Evolutionary conservation across 2,888 invertebrate genomes (phyloP).

Genomic region (Chymomyza amoena): DNA sequence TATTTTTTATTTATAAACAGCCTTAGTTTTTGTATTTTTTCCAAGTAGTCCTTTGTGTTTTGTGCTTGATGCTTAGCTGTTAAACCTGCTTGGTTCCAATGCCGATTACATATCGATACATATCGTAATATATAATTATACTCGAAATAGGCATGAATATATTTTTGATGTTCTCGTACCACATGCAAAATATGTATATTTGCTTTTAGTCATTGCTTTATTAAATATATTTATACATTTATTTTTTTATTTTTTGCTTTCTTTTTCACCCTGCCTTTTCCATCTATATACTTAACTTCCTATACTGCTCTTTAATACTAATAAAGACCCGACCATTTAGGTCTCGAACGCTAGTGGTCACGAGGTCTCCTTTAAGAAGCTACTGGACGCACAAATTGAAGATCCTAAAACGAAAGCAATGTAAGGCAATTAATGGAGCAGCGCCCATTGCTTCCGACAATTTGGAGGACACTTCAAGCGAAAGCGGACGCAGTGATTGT

Average conservation of each 20-base stretch:
- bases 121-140: too few species aligned
- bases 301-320: slow-evolving; percentile 7
- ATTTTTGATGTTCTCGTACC: too few species aligned
- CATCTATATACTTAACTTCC: background rate
- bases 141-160: too few species aligned
- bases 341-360: slow-evolving; percentile 24
- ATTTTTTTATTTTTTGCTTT: background rate
- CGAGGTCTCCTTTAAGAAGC: background rate
- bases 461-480: background rate
- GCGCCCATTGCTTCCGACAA: too few species aligned
- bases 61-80: too few species aligned
- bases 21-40: too few species aligned
- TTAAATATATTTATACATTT: background rate
- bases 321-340: slow-evolving; percentile 14
- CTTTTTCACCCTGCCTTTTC: background rate
- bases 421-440: background rate
- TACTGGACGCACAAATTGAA: background rate
- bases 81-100: too few species aligned
- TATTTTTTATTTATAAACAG: too few species aligned
- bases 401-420: background rate
- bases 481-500: background rate
- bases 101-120: too few species aligned
- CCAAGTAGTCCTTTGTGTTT: too few species aligned
- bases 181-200: background rate
- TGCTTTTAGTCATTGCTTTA: background rate